Evolutionary conservation across 1,140 invertebrate species (phyloP), one percentile per base, ranked within the genome.

Genomic region (Drosophila nikananu): DNA sequence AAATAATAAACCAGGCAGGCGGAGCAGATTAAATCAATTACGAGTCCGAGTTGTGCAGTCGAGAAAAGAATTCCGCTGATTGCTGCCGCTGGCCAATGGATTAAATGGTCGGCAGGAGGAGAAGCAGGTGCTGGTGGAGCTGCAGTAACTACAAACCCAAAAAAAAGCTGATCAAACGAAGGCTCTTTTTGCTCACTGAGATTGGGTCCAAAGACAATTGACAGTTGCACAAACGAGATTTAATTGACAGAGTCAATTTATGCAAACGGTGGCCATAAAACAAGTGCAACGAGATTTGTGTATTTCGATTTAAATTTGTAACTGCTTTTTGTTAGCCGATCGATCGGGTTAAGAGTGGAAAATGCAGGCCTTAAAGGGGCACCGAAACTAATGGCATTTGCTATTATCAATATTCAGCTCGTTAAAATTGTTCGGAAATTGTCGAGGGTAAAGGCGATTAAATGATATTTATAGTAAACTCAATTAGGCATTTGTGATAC

Each of bases 231-330:
- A 80, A 82, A 84, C 74, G 74, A 78, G 81, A 81, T 90, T 84
- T 90, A 89, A 89, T 89, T 89, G 86, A 89, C 81, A 89, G 75
- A 71, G 70, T 66, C 81, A 90, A 86, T 89, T 89, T 89, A 90
- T 89, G 86, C 86, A 89, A 89, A 84, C 86, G 70, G 62, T 59
- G 75, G 81, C 70, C 83, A 60, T 75, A 75, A 79, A 82, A 83
- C 77, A 75, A 79, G 59, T 74, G 77, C 78, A 74, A 23, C 51
- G 48, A 67, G 57, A 73, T 79, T 79, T 73, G 51, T 64, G 67
- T 58, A 60, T 73, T 72, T 72, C 25, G 44, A 51, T 72, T 49
- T 72, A 27, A 60, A 41, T 73, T 60, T 71, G 51, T 57, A 42
- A 27, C 66, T 35, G 21, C 39, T 72, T 73, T 72, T 71, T 60